Base-by-base conservation (phyloP, 2,888 invertebrate genomes). In the Epinotia bilunana region DNA sequence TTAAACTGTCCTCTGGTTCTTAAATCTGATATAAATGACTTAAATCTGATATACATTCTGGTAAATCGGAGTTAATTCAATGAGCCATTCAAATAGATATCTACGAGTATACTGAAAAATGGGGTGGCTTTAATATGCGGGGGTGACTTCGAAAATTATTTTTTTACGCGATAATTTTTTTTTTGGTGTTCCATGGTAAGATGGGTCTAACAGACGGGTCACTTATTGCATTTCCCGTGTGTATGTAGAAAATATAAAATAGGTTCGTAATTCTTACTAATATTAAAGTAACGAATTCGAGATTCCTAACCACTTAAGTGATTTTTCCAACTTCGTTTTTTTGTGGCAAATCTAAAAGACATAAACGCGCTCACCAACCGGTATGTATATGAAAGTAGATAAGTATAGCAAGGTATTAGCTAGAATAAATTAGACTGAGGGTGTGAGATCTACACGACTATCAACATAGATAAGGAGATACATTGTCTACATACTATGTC, bases 311-410 rank as follows among this genome's bases (percentile, higher is more conserved):
- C 3, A 6, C 5, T 5, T 49, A n/a, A 53, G 53, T 53, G 7
- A 53, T 13, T 2, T 16, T 7, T 6, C 6, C n/a, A 53, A 53
- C n/a, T 53, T n/a, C n/a, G n/a, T 53, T 49, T 49, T 46, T 61
- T 16, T 9, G 11, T 16, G 16, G 13, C 61, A 16, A 23, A 62
- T 62, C 46, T n/a, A 55, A 64, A 61, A 73, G 73, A 73, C 67
- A 55, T 73, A 11, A 73, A 73, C 73, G 73, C 73, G 73, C 67
- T 43, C 33, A 55, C n/a, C 43, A 49, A 60, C 65, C 46, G 60
- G 7, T 11, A n/a, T 7, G 11, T 53, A 20, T 28, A 28, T 16
- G 16, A 7, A 62, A 39, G 53, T 33, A 53, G 9, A 49, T 33
- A 33, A 53, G n/a, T 53, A n/a, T 53, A 53, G 33, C 33, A 6